These are phyloP conservation scores for Leucozona laternaria DNA, from an alignment of 2,888 invertebrate species.

Conservation along the genomic window DNA sequence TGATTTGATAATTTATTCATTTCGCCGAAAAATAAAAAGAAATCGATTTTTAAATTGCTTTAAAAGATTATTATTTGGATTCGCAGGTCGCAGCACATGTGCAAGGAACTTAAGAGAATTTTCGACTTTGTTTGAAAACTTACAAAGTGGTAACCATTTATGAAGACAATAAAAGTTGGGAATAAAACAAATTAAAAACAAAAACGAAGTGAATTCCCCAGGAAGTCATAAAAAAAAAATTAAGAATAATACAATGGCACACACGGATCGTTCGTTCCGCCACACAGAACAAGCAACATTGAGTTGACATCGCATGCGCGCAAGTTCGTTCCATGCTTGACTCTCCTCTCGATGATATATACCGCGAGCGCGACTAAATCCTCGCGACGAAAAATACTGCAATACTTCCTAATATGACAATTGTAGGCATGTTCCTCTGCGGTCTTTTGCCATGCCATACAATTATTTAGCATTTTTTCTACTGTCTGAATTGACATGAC, in stretches of 20 bases:
- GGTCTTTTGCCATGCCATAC: constrained; percentile 64
- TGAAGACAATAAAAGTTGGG: constrained; percentile 3
- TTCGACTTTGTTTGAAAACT: too few relatives aligned
- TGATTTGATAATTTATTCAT: too few relatives aligned
- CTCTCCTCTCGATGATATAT: constrained; percentile 44
- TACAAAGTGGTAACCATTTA: background rate
- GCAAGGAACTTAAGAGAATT: too few relatives aligned
- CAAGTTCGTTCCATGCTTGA: constrained; percentile 58
- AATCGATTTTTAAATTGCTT: too few relatives aligned
- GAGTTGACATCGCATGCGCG: constrained; percentile 66
- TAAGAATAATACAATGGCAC: constrained; percentile 69
- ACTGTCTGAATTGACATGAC: constrained; percentile 63
- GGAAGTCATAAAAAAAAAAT: constrained; percentile 70
- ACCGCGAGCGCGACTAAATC: constrained; percentile 41
- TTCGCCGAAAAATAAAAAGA: too few relatives aligned
- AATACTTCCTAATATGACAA: constrained; percentile 73
- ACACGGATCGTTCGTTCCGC: constrained; percentile 57
- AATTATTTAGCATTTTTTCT: constrained; percentile 67
- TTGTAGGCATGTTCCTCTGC: constrained; percentile 68
- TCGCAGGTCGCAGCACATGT: too few relatives aligned
- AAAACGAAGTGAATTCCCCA: constrained; percentile 51
- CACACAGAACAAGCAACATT: constrained; percentile 35
- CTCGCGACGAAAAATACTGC: constrained; percentile 25
- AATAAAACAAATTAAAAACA: constrained; percentile 26
- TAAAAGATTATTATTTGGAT: too few relatives aligned